Evolutionary conservation across 37 sponge, comb jelly and placozoan species (phyloP), one percentile per base, ranked within the genome.

Genomic region (Agelas oroides): DNA sequence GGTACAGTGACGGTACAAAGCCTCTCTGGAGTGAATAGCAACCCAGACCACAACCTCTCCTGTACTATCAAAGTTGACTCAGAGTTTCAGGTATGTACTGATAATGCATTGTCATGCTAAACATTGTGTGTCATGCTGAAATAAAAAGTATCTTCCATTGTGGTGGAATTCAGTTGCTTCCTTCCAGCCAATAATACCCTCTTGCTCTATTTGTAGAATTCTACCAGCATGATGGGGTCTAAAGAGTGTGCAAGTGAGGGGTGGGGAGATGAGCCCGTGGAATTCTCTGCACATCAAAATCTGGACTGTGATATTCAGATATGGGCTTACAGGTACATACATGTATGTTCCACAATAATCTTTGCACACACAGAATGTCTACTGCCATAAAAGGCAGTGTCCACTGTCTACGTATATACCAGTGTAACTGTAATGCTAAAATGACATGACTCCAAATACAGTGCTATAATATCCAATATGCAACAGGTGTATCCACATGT

Each of bases 311-410:
- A 58, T n/a, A 71, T 81, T 21, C 82, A 81, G 24, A 20, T 81
- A 20, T 81, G 82, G 82, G 82, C 82, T 18, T 81, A 81, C 71
- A 81, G 82, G 82, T 73, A 46, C 15, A 14, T 52, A 32, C 21
- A 20, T 73, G 52, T 25, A 25, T 8, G 53, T 12, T 8, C 8
- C 3, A 8, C 3, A 46, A 46, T 46, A 46, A n/a, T n/a, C n/a
- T n/a, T n/a, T n/a, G n/a, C n/a, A n/a, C n/a, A n/a, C n/a, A n/a
- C n/a, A n/a, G n/a, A n/a, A n/a, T n/a, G n/a, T n/a, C 46, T 8
- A 46, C 46, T 46, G 46, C 46, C 8, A 8, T 46, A 8, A 3
- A 46, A 12, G 46, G 46, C 46, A 46, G 46, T n/a, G n/a, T n/a
- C n/a, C n/a, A n/a, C n/a, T 46, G 8, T 3, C 8, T 3, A 46